These are phyloP conservation scores for Heteronetta atricapilla DNA, from an alignment of 2,113 vertebrate species.

Conservation along the genomic window DNA sequence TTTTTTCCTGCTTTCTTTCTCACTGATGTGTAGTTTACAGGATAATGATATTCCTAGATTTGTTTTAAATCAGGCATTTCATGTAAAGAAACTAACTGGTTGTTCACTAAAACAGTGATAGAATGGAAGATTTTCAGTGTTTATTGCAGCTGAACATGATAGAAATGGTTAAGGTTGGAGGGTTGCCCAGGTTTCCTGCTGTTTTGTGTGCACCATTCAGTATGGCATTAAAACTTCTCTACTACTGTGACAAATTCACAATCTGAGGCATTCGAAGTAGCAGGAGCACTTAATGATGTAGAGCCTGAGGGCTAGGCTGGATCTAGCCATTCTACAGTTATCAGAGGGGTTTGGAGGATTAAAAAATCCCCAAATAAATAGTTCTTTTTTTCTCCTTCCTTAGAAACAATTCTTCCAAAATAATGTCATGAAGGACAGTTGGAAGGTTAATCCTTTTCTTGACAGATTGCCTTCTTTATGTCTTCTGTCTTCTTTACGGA, in stretches of 20 bases:
- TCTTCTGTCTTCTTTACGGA: neutral
- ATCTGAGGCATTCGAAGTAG: neutral
- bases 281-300: neutral
- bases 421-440: neutral
- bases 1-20: neutral
- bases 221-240: neutral
- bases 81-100: neutral
- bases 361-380: neutral
- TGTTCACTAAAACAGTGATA: neutral
- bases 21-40: neutral
- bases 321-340: neutral
- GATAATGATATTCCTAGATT: neutral
- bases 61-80: conserved; percentile 15
- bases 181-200: neutral
- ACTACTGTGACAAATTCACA: neutral
- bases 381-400: neutral
- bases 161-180: neutral
- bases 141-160: neutral
- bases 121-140: neutral
- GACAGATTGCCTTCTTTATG: neutral
- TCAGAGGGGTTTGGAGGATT: accelerated
- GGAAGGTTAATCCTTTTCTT: neutral
- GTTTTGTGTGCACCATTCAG: neutral
- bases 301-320: neutral
- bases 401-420: neutral